Base-by-base conservation (phyloP, 2,888 invertebrate genomes). In the Heliothis peltigera region DNA sequence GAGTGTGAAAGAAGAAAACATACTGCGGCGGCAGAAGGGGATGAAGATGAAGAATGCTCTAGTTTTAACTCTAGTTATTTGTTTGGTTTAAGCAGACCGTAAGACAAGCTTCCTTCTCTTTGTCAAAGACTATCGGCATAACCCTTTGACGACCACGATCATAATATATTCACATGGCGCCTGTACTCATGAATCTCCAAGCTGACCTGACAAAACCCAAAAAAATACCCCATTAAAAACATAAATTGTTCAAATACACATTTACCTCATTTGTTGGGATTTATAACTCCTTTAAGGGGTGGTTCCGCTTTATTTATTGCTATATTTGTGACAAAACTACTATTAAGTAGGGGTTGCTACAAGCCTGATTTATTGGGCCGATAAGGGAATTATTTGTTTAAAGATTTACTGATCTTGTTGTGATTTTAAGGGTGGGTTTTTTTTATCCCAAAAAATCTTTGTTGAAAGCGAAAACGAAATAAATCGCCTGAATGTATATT, bases 301-400 rank as follows among this genome's bases (percentile, higher is more conserved):
- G 81, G 87, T 82, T 85, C 78, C 32, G 70, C 76, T 82, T 88
- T 85, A 93, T 93, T 92, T 92, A 93, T 91, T 75, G 85, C 85
- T 87, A 90, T 91, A 91, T 92, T 91, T 91, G 89, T 90, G 85
- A 90, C 90, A 89, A 90, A 91, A 89, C 80, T 85, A 85, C 90
- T 89, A 89, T 92, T 90, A 87, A 86, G 48, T 66, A 68, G 63
- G 80, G 80, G 78, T 74, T 77, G 82, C 84, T 83, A 83, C 83
- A 72, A 65, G 76, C 75, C 82, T 84, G 81, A 88, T 88, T 83
- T 85, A 85, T 81, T 57, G 46, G 19, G n/a, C 63, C 59, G 84
- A 83, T 84, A 85, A 81, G 70, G 71, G 79, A 74, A 77, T 68
- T 79, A 75, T 82, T 80, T 69, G 70, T 69, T 74, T 65, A 39